These are phyloP conservation scores for Erebia aethiops DNA, from an alignment of 2,888 invertebrate genomes.

Conservation along the genomic window DNA sequence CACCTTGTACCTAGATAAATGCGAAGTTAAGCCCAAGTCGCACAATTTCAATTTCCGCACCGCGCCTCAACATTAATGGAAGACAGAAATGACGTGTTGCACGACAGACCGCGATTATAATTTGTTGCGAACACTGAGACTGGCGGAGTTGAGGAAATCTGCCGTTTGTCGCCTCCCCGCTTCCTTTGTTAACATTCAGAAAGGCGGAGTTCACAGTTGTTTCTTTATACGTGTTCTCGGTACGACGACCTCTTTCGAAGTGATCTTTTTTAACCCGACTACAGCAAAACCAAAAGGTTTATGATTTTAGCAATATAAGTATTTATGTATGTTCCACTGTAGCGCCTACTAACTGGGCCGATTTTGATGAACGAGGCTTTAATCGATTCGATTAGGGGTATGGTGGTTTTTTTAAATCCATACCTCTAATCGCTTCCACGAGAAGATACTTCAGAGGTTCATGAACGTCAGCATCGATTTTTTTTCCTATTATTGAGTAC, in stretches of 20 bases:
- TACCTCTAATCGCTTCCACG: too few species aligned
- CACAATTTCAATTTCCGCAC: slow-evolving; percentile 26
- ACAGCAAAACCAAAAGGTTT: too few species aligned
- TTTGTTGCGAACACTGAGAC: slow-evolving; percentile 33
- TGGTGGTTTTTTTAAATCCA: too few species aligned
- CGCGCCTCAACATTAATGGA: slow-evolving; percentile 20
- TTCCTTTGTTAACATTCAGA: slow-evolving; percentile 63
- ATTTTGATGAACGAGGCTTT: too few species aligned
- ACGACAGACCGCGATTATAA: slow-evolving; percentile 37
- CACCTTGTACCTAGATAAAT: too few species aligned
- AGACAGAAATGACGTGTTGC: slow-evolving; percentile 34
- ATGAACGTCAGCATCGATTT: neutral
- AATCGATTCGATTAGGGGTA: too few species aligned
- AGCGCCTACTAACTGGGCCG: too few species aligned
- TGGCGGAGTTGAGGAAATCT: slow-evolving; percentile 44
- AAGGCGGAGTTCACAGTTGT: slow-evolving; percentile 53
- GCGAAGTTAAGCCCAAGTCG: neutral
- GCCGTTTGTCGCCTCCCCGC: slow-evolving; percentile 50
- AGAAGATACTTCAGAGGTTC: too few species aligned
- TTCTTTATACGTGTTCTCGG: slow-evolving; percentile 40
- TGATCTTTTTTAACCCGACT: too few species aligned
- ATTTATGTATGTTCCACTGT: too few species aligned
- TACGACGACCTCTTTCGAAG: slow-evolving; percentile 11
- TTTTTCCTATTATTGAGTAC: too few species aligned
- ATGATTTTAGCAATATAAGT: too few species aligned